These are phyloP conservation scores for Iphiclides podalirius DNA, from an alignment of 2,888 invertebrate species.

Conservation along the genomic window DNA sequence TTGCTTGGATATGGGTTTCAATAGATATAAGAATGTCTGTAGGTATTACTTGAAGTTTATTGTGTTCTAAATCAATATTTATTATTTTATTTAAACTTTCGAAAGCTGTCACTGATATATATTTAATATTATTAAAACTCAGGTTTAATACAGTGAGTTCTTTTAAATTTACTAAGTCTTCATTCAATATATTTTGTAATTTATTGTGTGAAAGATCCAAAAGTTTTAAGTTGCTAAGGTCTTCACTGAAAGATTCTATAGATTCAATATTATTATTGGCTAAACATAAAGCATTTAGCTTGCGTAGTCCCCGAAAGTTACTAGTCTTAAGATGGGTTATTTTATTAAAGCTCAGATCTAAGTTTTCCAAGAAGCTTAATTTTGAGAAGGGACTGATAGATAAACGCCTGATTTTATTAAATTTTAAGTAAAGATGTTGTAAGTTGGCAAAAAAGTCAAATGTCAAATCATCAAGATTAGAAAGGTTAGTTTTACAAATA, in stretches of 20 bases:
- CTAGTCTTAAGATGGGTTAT: conserved; percentile 91
- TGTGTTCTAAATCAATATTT: conserved; percentile 88
- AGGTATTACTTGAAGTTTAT: conserved; percentile 90
- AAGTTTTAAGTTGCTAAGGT: conserved; percentile 87
- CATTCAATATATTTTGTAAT: conserved; percentile 87
- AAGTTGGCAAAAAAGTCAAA: conserved; percentile 87
- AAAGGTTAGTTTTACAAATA: conserved; percentile 64
- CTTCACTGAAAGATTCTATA: conserved; percentile 88
- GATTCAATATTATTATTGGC: conserved; percentile 91
- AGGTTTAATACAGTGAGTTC: conserved; percentile 89
- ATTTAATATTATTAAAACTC: conserved; percentile 90
- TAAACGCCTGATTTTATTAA: conserved; percentile 88
- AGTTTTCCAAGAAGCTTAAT: conserved; percentile 85
- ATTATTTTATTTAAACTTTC: conserved; percentile 87
- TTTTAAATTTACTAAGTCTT: conserved; percentile 87
- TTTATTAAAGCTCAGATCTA: conserved; percentile 91
- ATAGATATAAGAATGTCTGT: conserved; percentile 88
- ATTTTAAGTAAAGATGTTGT: conserved; percentile 87
- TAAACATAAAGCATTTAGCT: conserved; percentile 88
- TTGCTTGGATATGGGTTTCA: conserved; percentile 90
- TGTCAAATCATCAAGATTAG: conserved; percentile 82
- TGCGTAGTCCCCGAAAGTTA: conserved; percentile 87
- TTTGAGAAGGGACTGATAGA: conserved; percentile 91
- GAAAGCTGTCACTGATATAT: conserved; percentile 89
- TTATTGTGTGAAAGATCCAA: conserved; percentile 92